Conservation (phyloP, 2,113 vertebrate genomes). For the Crotalus helleri region DNA sequence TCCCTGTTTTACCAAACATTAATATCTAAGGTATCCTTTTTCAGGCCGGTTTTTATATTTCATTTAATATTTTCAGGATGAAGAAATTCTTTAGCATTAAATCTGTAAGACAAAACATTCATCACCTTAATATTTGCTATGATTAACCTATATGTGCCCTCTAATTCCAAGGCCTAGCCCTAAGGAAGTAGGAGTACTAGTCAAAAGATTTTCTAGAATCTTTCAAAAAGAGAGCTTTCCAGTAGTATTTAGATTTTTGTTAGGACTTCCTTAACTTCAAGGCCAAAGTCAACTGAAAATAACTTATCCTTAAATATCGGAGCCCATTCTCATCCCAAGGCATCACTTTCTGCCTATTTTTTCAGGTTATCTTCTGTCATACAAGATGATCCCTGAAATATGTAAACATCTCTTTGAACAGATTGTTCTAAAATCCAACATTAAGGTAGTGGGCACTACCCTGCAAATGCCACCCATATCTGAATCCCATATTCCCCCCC, state of each 20-base stretch:
- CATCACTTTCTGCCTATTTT: not conserved
- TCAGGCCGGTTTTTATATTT: not conserved
- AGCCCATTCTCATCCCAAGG: not conserved
- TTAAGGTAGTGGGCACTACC: not conserved
- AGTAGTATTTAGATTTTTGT: not conserved
- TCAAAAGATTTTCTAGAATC: not conserved
- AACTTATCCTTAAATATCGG: not conserved
- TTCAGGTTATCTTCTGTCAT: not conserved
- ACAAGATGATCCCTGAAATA: not conserved
- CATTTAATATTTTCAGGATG: not conserved
- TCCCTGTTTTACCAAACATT: not conserved
- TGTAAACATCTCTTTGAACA: not conserved
- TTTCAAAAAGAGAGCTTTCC: not conserved
- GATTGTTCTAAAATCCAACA: not conserved
- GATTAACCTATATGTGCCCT: not conserved
- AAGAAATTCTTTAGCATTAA: not conserved
- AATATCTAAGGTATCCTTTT: not conserved
- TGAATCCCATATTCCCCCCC: not conserved
- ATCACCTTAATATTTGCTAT: not conserved
- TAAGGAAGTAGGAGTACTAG: accelerated
- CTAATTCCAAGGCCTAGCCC: accelerated
- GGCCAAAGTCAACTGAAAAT: not conserved
- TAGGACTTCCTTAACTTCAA: not conserved
- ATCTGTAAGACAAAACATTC: not conserved
- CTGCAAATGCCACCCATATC: not conserved